Conservation (phyloP, 2,888 invertebrate genomes). For the Dorcus parallelipipedus region DNA sequence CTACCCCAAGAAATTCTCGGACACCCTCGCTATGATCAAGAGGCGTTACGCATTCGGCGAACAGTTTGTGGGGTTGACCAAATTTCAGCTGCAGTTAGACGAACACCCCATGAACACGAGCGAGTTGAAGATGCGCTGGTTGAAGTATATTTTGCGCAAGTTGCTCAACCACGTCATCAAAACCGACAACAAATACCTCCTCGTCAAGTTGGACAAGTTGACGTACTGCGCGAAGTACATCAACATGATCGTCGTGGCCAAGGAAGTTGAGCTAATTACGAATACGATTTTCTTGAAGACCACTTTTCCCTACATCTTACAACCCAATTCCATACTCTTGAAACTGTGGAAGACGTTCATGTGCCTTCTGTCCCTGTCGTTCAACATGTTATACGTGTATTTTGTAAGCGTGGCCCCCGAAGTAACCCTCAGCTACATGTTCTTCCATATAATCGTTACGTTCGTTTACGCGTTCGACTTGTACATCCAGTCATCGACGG, state of each 20-base stretch:
- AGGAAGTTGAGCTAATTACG: conserved; percentile 22
- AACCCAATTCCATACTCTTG: conserved; percentile 29
- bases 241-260: conserved; percentile 23
- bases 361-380: conserved; percentile 12
- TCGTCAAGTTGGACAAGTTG: conserved; percentile 6
- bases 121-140: conserved; percentile 19
- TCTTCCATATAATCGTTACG: conserved; percentile 12
- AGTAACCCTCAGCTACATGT: conserved; percentile 6
- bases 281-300: conserved; percentile 27
- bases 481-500: conserved; percentile 28
- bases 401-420: conserved; percentile 13
- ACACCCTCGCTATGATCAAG: conserved; percentile 10
- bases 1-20: conserved; percentile 23
- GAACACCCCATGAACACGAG: neutral
- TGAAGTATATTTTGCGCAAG: conserved; percentile 17
- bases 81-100: neutral
- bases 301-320: conserved; percentile 29
- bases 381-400: conserved; percentile 37
- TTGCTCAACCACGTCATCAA: conserved; percentile 8
- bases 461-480: conserved; percentile 26
- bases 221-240: conserved; percentile 19
- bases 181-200: conserved; percentile 1
- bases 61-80: conserved; percentile 1
- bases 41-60: conserved; percentile 16
- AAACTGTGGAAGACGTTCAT: conserved; percentile 25